A percentile compares a stretch with the other conserved stretches of the same genome.
These are phyloP conservation scores for Paramormyrops kingsleyae DNA, from an alignment of 2,113 vertebrate species.

Conservation along the genomic window DNA sequence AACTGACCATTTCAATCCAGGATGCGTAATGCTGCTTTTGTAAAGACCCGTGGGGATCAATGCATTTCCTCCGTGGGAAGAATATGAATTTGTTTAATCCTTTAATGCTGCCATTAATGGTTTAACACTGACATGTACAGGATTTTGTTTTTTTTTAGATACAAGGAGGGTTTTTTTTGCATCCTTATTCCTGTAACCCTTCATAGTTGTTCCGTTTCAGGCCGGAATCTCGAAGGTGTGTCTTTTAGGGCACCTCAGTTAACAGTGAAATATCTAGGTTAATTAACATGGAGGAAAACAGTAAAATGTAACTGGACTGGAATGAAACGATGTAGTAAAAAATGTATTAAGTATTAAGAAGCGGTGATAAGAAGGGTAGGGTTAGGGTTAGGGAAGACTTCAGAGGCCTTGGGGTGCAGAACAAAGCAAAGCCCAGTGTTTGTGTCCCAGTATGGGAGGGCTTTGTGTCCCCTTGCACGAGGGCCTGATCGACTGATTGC, in stretches of 20 bases:
- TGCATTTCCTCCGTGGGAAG: neutral
- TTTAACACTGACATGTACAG: neutral
- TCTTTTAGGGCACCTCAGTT: neutral
- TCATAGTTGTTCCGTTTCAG: neutral
- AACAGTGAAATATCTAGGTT: neutral
- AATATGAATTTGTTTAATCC: neutral
- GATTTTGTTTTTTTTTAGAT: neutral
- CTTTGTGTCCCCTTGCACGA: neutral
- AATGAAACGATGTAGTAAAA: neutral
- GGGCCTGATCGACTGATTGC: neutral
- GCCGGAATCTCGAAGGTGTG: neutral
- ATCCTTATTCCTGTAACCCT: neutral
- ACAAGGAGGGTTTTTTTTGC: neutral
- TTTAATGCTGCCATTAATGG: neutral
- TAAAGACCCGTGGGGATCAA: neutral
- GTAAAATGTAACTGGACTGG: neutral
- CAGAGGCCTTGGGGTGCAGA: neutral
- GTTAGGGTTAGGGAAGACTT: neutral
- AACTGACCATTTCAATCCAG: neutral
- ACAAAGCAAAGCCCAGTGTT: neutral
- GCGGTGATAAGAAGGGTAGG: neutral
- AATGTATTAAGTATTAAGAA: neutral
- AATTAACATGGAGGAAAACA: neutral
- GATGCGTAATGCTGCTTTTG: neutral
- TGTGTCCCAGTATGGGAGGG: neutral